Evolutionary conservation across 2,797 vertebrate genomes (phyloP).

Genomic region (Argya squamiceps): DNA sequence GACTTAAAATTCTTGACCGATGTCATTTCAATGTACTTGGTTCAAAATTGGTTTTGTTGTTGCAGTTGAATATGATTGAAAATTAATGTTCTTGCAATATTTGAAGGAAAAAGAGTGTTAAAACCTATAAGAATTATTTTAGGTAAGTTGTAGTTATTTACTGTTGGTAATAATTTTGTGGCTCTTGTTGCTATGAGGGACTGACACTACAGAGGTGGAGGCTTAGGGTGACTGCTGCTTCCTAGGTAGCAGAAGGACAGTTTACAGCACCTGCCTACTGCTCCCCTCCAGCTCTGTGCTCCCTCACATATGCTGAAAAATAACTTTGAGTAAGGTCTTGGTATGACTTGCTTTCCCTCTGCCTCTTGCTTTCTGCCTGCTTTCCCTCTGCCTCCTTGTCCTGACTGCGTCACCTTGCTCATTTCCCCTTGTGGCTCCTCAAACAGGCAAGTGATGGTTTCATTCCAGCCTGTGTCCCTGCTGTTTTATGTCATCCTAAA

Average conservation of each 20-base stretch:
- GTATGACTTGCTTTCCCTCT: fast-evolving
- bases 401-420: fast-evolving
- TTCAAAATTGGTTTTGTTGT: not conserved
- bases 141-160: not conserved
- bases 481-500: not conserved
- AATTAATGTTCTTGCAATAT: not conserved
- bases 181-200: not conserved
- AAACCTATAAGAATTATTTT: not conserved
- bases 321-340: not conserved
- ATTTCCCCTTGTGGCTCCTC: not conserved
- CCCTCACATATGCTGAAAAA: not conserved
- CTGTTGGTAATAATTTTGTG: not conserved
- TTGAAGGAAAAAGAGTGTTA: not conserved
- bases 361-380: not conserved
- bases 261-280: fast-evolving
- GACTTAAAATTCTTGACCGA: not conserved
- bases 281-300: not conserved
- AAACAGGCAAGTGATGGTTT: fast-evolving
- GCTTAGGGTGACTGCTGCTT: not conserved
- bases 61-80: not conserved
- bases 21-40: fast-evolving
- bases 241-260: not conserved
- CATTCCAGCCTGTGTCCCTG: not conserved
- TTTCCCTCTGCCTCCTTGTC: not conserved
- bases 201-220: not conserved